A percentile compares a stretch with the other conserved stretches of the same genome.
Evolutionary conservation across 1,140 invertebrate species (phyloP).

Genomic region (Drosophila lini): DNA sequence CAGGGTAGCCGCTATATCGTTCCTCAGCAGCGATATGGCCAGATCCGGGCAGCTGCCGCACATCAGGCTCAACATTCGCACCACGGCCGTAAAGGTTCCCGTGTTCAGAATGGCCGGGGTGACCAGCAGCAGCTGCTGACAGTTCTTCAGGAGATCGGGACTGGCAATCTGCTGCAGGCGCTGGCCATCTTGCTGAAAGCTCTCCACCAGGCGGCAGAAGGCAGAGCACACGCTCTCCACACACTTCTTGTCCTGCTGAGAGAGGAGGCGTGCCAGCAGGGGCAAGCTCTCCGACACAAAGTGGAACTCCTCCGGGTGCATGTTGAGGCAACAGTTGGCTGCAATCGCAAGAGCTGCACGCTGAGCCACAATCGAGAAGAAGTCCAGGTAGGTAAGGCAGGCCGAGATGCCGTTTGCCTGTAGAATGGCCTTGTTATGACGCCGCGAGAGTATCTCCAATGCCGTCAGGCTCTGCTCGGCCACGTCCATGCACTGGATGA

Average conservation of each 20-base stretch:
- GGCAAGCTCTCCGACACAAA: conserved; percentile 95
- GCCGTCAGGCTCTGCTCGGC: conserved; percentile 98
- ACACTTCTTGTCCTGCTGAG: conserved; percentile 98
- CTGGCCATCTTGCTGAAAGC: conserved; percentile 96
- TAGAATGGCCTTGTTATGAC: conserved; percentile 98
- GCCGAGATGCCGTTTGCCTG: conserved; percentile 97
- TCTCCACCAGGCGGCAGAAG: conserved; percentile 97
- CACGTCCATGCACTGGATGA: conserved; percentile 99
- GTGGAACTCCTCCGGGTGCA: conserved; percentile 96
- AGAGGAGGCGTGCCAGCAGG: conserved; percentile 92
- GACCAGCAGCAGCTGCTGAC: conserved; percentile 96
- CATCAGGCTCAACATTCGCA: conserved; percentile 97
- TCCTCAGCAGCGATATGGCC: conserved; percentile 94
- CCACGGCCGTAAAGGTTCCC: conserved; percentile 97
- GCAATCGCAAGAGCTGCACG: conserved; percentile 97
- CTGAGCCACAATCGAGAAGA: conserved; percentile 98
- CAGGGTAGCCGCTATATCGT: conserved; percentile 97
- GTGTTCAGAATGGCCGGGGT: conserved; percentile 96
- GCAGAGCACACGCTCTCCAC: conserved; percentile 98
- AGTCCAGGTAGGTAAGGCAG: conserved; percentile 98
- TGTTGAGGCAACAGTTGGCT: conserved; percentile 98
- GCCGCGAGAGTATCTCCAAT: conserved; percentile 97
- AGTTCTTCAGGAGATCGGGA: conserved; percentile 95
- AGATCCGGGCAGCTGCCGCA: conserved; percentile 96
- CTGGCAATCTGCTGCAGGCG: conserved; percentile 98